These are phyloP conservation scores for Apostichopus californicus DNA, from an alignment of 35 echinoderm and acorn worm species.

Conservation along the genomic window DNA sequence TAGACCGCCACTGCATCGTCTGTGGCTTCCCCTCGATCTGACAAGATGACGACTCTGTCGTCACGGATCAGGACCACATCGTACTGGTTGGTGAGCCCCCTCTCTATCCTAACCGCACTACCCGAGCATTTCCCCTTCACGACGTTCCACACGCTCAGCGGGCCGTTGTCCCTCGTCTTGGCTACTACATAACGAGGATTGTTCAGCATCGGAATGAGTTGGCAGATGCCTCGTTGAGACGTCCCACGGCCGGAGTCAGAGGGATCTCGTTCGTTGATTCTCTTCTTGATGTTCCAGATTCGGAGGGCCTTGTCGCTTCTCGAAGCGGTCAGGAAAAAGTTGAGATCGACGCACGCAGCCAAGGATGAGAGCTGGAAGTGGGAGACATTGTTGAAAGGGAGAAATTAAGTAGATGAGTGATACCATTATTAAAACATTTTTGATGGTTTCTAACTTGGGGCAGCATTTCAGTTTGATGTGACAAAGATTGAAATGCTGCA, in stretches of 20 bases:
- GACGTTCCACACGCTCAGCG: constrained; percentile 94
- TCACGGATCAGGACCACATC: constrained; percentile 85
- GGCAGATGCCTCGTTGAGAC: constrained; percentile 57
- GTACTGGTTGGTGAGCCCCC: constrained; percentile 75
- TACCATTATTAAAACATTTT: too few species aligned
- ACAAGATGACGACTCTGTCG: constrained; percentile 76
- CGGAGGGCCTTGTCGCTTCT: constrained; percentile 74
- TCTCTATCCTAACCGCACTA: constrained; percentile 83
- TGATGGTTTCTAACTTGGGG: too few species aligned
- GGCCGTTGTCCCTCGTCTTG: constrained; percentile 83
- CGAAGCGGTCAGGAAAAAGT: constrained; percentile 85
- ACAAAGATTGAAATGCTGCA: too few species aligned
- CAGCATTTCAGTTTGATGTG: too few species aligned
- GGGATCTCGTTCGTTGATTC: constrained; percentile 78
- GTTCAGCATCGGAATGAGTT: constrained; percentile 82
- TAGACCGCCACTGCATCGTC: constrained; percentile 77
- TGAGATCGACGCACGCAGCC: constrained; percentile 84
- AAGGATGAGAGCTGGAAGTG: constrained; percentile 75
- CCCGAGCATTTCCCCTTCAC: constrained; percentile 89
- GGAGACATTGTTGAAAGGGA: neutral
- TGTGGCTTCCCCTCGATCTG: constrained; percentile 76
- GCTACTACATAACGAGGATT: constrained; percentile 95
- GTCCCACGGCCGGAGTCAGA: constrained; percentile 19
- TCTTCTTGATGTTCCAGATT: constrained; percentile 96
- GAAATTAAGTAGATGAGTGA: too few species aligned